These are phyloP conservation scores for Diogma glabrata DNA, from an alignment of 2,888 invertebrate species.

Conservation along the genomic window DNA sequence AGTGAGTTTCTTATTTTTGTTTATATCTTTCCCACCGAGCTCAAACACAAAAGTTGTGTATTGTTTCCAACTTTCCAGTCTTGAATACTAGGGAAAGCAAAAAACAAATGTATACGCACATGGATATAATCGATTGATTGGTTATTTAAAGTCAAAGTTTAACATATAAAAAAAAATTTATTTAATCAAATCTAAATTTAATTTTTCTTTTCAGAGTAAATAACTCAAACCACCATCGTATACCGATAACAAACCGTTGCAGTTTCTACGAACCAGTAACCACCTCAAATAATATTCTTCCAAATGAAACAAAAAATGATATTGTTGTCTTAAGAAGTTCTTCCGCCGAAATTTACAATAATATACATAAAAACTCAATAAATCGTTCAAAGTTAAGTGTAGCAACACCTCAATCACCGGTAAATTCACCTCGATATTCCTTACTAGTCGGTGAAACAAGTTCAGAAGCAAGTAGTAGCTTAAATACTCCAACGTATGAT, in stretches of 20 bases:
- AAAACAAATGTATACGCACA: too few relatives aligned
- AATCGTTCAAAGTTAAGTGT: constrained; percentile 27
- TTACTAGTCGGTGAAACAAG: constrained; percentile 35
- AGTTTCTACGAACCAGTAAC: constrained; percentile 25
- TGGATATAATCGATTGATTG: too few relatives aligned
- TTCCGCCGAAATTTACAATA: constrained; percentile 21
- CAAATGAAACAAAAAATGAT: constrained; percentile 9
- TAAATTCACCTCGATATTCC: constrained; percentile 36
- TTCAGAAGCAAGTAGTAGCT: constrained; percentile 35
- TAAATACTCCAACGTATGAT: constrained; percentile 36
- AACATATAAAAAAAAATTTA: too few relatives aligned
- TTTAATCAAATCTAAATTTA: too few relatives aligned
- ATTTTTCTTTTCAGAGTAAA: too few relatives aligned
- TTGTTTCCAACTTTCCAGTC: too few relatives aligned
- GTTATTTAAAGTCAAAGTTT: too few relatives aligned
- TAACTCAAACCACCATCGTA: too few relatives aligned
- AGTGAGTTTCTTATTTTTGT: too few relatives aligned
- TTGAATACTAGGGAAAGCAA: too few relatives aligned
- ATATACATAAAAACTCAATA: constrained; percentile 22
- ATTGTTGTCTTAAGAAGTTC: constrained; percentile 18
- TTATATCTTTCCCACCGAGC: too few relatives aligned
- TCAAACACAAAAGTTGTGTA: too few relatives aligned
- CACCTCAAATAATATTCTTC: constrained; percentile 14
- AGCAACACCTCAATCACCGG: constrained; percentile 33
- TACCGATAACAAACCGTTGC: constrained; percentile 27